Evolutionary conservation across 2,888 invertebrate species (phyloP), one percentile per base, ranked within the genome.

Genomic region (Epinotia nisella): DNA sequence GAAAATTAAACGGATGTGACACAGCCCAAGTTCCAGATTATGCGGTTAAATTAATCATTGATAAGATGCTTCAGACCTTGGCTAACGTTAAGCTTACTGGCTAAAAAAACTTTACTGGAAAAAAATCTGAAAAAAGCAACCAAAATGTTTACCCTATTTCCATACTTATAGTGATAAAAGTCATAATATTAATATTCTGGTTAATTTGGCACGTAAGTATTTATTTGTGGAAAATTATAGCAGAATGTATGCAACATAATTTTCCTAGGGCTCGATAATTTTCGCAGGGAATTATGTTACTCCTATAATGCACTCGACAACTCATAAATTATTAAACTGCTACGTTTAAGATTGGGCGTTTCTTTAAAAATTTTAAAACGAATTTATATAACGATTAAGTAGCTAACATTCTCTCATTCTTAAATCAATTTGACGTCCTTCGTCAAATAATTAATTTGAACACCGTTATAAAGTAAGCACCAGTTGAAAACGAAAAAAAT

Each of bases 21-120:
- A 81, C 80, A 82, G 81, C 81, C 83, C 80, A 82, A 83, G 81
- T 81, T 79, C 82, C 82, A 84, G 87, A 89, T 89, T 89, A 85
- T 84, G 81, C 77, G 82, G 82, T 84, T 83, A 89, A 88, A 89
- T 90, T 89, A 89, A 89, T 88, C 85, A 87, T 81, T 86, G 86
- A 89, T 88, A 88, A 84, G 78, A 76, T 72, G 41, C 55, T 62
- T 41, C 55, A 64, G 72, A 41, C 68, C 67, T 61, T 61, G 67
- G 60, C 45, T 49, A 60, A 56, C 29, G 68, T 56, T 55, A 39
- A 56, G 51, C 21, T 62, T 45, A 17, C 3, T 45, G 62, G 29
- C 29, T n/a, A 3, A 53, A 35, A 13, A 66, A 39, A 45, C n/a
- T 21, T 29, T 55, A 61, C 3, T 29, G n/a, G 11, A 9, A 17